Conservation (phyloP, 1,140 invertebrate species). For the Papilio glaucus region DNA sequence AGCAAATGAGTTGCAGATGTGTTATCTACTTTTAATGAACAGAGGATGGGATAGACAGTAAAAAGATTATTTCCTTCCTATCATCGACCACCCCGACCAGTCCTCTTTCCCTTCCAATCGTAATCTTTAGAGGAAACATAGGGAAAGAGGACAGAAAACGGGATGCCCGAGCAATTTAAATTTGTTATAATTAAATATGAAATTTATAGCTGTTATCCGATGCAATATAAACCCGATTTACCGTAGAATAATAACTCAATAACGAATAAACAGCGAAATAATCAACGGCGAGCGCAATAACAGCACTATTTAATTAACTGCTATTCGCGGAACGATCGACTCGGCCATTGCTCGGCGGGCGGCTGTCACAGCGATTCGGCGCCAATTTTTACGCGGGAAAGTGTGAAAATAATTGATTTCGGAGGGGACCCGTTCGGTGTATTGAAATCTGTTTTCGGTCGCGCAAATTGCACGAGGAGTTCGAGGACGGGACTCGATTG, state of each 20-base stretch:
- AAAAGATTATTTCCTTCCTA: too few relatives aligned
- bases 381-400: constrained; percentile 56
- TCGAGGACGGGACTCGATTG: constrained; percentile 14
- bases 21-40: too few relatives aligned
- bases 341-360: constrained; percentile 44
- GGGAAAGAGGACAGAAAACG: too few relatives aligned
- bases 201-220: constrained; percentile 2
- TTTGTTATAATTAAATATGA: constrained; percentile 12
- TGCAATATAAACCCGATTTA: constrained; percentile 11
- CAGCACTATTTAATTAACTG: constrained; percentile 57
- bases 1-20: too few relatives aligned
- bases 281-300: constrained; percentile 43
- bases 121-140: too few relatives aligned
- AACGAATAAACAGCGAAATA: constrained; percentile 36
- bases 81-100: too few relatives aligned
- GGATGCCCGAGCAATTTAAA: too few relatives aligned
- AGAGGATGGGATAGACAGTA: too few relatives aligned
- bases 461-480: constrained; percentile 13
- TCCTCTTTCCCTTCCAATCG: too few relatives aligned
- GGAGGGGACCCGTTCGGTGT: constrained; percentile 50
- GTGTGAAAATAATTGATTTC: constrained; percentile 64
- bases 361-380: constrained; percentile 42
- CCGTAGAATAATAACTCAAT: constrained; percentile 29
- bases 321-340: constrained; percentile 47
- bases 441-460: constrained; percentile 49